These are phyloP conservation scores for Vespertilio murinus DNA, from an alignment of 2,797 vertebrate species.

Conservation along the genomic window DNA sequence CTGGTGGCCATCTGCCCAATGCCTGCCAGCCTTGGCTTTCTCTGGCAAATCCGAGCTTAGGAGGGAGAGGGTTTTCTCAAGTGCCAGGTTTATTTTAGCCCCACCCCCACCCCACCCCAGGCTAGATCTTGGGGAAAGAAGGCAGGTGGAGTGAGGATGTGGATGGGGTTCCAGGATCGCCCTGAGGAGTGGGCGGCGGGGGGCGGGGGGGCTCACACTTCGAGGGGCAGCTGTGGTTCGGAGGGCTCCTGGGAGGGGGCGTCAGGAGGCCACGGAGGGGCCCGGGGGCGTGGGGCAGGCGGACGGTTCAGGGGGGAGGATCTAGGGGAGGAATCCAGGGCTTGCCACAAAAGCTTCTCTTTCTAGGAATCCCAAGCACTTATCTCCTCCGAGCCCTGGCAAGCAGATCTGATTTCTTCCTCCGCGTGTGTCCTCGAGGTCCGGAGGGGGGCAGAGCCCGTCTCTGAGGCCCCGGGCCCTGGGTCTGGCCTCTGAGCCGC, in stretches of 20 bases:
- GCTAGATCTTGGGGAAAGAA: not conserved
- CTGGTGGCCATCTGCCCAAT: constrained; percentile 42
- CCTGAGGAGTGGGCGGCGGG: not conserved
- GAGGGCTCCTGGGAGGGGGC: not conserved
- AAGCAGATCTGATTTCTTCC: constrained; percentile 48
- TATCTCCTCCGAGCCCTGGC: constrained; percentile 59
- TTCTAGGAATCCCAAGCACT: constrained; percentile 76
- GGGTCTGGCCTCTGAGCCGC: not conserved
- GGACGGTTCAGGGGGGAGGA: constrained; percentile 13
- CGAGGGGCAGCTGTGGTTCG: not conserved
- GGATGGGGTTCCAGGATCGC: not conserved
- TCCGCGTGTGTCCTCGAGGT: not conserved
- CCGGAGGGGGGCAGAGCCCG: constrained; percentile 49
- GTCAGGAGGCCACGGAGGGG: not conserved
- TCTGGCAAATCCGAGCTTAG: constrained; percentile 15
- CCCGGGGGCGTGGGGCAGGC: not conserved
- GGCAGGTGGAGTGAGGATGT: not conserved
- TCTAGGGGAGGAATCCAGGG: constrained; percentile 17
- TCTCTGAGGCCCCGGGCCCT: not conserved
- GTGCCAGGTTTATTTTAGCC: not conserved
- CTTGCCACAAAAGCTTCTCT: constrained; percentile 61
- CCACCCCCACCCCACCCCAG: not conserved
- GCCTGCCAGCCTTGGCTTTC: constrained; percentile 34
- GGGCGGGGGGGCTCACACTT: not conserved
- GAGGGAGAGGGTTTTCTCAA: not conserved